Conservation (phyloP, 2,888 invertebrate species). For the Himalopsyche japonica region DNA sequence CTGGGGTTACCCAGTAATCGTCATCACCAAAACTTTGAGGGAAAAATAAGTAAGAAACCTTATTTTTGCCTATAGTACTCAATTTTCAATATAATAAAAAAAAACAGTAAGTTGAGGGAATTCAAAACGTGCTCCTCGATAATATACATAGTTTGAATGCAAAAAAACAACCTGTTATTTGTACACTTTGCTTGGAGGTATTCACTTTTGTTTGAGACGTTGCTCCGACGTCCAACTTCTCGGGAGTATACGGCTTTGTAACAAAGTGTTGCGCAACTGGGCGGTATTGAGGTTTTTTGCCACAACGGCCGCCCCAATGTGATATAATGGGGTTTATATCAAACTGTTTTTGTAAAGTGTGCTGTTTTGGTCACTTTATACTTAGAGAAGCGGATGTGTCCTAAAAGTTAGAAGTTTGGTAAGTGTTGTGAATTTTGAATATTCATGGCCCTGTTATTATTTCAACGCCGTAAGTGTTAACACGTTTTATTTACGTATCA, state of each 20-base stretch:
- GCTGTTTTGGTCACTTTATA: background rate
- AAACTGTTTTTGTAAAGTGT: background rate
- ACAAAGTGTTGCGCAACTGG: background rate
- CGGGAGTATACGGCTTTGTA: background rate
- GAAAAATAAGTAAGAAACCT: too few relatives aligned
- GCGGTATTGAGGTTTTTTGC: background rate
- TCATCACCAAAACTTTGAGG: too few relatives aligned
- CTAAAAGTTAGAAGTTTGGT: background rate
- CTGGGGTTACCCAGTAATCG: too few relatives aligned
- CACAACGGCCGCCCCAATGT: background rate
- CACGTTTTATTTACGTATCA: too few relatives aligned
- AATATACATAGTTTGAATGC: too few relatives aligned
- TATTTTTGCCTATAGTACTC: too few relatives aligned
- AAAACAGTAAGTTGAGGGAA: too few relatives aligned
- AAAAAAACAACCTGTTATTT: background rate
- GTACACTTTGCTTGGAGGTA: background rate
- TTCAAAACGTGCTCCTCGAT: too few relatives aligned
- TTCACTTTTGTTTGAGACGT: background rate
- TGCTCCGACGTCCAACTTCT: background rate
- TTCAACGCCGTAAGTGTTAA: background rate
- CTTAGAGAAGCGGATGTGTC: background rate
- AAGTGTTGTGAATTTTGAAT: background rate
- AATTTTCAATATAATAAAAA: too few relatives aligned
- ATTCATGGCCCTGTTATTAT: background rate
- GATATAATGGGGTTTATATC: background rate